Evolutionary conservation across 2,113 vertebrate species (phyloP), one percentile per base, ranked within the genome.

Genomic region (Cyrtonyx montezumae): DNA sequence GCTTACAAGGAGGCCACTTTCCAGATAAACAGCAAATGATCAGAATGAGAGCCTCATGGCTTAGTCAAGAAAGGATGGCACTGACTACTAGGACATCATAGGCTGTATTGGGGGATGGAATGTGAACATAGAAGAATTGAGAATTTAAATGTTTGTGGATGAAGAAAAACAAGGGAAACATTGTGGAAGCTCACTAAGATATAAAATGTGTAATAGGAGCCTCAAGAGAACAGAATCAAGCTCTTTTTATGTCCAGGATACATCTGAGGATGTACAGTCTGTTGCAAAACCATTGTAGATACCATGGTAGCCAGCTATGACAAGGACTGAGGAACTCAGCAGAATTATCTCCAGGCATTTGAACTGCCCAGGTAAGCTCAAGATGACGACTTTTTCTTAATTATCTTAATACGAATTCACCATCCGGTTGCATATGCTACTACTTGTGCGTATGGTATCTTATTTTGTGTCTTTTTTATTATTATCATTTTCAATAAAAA

Each of bases 251-350:
- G 42, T 3, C 51, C 3, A 22, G 17, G 14, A 51, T 16, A 84
- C 13, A 61, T 20, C 0, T 61, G 40, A 66, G 42, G 68, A 82
- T 21, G 17, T 9, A 46, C 17, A 75, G 13, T 5, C 7, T 69
- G 25, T 46, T 40, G 20, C 63, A 23, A 61, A 81, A 36, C 21
- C 11, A 37, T 20, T 30, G 48, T 14, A 87, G n/a, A 40, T 37
- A 16, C 3, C n/a, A 53, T 22, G 22, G 18, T 22, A 45, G 69
- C 2, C 16, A 1, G 0, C 30, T 58, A 0, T 8, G 14, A 36
- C 8, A 36, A 32, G 82, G 36, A 32, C 42, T 59, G 62, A 48
- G 21, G 32, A 11, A 11, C 28, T 43, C 55, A n/a, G 55, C 59
- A 63, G 61, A 45, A 75, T 26, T 4, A 6, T 25, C 46, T 75